Percentiles rank a stretch among this genome's conserved stretches.
These are phyloP conservation scores for Chaetorhynchus papuensis DNA, from an alignment of 2,113 vertebrate species.

Conservation along the genomic window DNA sequence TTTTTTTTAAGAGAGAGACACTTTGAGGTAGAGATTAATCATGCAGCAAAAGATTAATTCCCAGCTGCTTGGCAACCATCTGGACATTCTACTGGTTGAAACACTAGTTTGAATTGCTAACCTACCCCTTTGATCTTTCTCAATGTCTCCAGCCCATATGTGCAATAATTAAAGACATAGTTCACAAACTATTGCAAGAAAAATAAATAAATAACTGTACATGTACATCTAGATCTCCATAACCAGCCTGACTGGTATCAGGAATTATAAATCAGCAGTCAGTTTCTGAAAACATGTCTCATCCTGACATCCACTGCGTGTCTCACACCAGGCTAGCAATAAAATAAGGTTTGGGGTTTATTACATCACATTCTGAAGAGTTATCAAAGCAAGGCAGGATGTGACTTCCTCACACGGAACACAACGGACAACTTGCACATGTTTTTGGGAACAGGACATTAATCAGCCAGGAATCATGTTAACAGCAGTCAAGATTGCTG, in stretches of 20 bases:
- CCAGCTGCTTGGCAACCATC: slow-evolving; percentile 65
- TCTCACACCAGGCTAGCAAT: slow-evolving; percentile 5
- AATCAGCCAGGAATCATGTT: slow-evolving; percentile 21
- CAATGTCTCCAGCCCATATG: slow-evolving; percentile 59
- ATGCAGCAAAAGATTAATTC: slow-evolving; percentile 56
- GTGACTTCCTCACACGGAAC: neutral
- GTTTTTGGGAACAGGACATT: neutral
- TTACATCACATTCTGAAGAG: neutral
- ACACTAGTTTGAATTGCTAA: slow-evolving; percentile 61
- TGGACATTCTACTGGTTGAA: slow-evolving; percentile 65
- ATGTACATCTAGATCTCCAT: neutral
- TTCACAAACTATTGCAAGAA: neutral
- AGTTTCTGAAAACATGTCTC: slow-evolving; percentile 24
- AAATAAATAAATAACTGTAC: neutral
- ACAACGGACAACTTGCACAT: slow-evolving; percentile 10
- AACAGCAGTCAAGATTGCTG: slow-evolving; percentile 6
- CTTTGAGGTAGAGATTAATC: slow-evolving; percentile 57
- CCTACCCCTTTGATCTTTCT: slow-evolving; percentile 56
- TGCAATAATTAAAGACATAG: slow-evolving; percentile 63
- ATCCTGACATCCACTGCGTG: neutral
- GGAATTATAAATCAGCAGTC: slow-evolving; percentile 34
- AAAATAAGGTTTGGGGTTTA: slow-evolving; percentile 32
- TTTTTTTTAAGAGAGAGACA: neutral
- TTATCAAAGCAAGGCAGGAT: slow-evolving; percentile 50
- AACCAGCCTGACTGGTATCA: neutral